Conservation (phyloP, 2,113 vertebrate species). For the Campylorhamphus procurvoides region DNA sequence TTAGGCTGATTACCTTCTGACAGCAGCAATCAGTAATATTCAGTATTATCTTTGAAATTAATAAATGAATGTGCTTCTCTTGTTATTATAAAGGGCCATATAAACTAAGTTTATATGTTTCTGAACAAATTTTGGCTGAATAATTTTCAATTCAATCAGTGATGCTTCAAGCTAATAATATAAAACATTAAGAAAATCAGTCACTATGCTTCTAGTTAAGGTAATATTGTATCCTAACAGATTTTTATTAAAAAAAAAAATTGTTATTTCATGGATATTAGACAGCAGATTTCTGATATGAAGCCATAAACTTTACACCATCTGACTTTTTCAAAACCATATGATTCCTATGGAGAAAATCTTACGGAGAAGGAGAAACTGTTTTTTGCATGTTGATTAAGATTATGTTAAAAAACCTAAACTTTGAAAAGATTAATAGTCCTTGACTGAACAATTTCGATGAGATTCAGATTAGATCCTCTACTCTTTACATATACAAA, state of each 20-base stretch:
- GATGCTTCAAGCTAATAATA: not conserved
- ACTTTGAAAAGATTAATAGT: not conserved
- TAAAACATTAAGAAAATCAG: not conserved
- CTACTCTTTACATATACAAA: not conserved
- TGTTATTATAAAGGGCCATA: not conserved
- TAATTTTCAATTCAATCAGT: conserved; percentile 3
- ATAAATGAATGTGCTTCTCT: not conserved
- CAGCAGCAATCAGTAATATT: conserved; percentile 6
- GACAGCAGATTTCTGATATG: not conserved
- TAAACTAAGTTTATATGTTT: not conserved
- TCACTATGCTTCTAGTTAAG: not conserved
- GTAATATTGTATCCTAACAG: not conserved
- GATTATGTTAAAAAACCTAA: not conserved
- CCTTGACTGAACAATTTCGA: not conserved
- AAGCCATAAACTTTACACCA: not conserved
- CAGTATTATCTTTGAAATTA: not conserved
- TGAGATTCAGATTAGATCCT: not conserved
- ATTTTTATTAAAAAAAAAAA: not conserved
- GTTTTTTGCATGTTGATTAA: not conserved
- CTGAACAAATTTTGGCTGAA: not conserved
- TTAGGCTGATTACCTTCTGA: conserved; percentile 6
- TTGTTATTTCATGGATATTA: not conserved
- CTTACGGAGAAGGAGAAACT: not conserved
- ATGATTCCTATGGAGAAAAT: not conserved
- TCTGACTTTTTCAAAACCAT: not conserved